These are phyloP conservation scores for Strix occidentalis DNA, from an alignment of 2,797 vertebrate genomes.

Conservation along the genomic window DNA sequence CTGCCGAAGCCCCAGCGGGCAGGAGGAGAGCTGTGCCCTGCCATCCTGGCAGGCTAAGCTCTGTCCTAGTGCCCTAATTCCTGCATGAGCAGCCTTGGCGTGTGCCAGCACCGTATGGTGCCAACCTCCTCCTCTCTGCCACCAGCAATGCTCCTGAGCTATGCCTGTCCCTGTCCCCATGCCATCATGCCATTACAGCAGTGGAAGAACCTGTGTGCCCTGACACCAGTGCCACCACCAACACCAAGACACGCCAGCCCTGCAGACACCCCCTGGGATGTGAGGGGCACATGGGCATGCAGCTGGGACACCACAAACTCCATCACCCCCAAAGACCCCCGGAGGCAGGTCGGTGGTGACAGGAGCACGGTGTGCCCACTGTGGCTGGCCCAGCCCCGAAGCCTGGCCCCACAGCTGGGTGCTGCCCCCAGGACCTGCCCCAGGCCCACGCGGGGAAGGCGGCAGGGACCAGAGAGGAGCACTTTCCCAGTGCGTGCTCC, in stretches of 20 bases:
- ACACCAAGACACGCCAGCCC: accelerated
- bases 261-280: neutral
- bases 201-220: accelerated
- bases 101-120: accelerated
- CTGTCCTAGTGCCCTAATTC: slow-evolving; percentile 37
- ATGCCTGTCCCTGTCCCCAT: accelerated
- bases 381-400: accelerated
- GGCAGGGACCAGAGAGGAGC: neutral
- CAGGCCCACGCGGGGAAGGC: neutral
- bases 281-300: accelerated
- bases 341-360: accelerated
- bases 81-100: accelerated
- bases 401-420: neutral
- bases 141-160: neutral
- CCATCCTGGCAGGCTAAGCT: neutral
- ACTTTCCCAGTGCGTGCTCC: neutral
- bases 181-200: accelerated
- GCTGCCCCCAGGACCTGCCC: neutral
- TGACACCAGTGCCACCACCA: neutral
- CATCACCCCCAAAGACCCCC: accelerated
- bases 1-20: neutral
- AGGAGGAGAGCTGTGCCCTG: neutral
- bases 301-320: accelerated
- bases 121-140: neutral
- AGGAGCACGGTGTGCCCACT: accelerated